Percentiles rank a stretch among this genome's conserved stretches.
Evolutionary conservation across 2,113 vertebrate genomes (phyloP).

Genomic region (Megaceryle torquata): DNA sequence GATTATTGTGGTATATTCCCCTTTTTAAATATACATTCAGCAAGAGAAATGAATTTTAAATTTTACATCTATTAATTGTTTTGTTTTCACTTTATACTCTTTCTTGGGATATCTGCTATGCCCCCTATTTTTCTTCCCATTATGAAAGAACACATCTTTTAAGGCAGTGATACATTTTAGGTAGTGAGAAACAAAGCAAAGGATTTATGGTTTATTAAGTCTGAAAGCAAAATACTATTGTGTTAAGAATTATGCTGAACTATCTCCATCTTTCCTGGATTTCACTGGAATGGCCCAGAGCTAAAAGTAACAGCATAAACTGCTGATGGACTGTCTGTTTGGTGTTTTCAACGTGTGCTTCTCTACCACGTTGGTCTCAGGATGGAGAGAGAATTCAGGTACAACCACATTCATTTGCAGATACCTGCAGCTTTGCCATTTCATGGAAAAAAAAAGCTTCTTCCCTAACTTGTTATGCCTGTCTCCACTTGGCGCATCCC

Average conservation of each 20-base stretch:
- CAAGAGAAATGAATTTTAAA: slow-evolving; percentile 24
- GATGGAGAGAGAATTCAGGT: neutral
- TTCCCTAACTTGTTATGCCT: neutral
- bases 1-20: slow-evolving; percentile 63
- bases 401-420: neutral
- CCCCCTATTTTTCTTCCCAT: neutral
- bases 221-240: neutral
- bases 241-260: neutral
- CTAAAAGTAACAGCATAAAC: neutral
- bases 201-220: neutral
- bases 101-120: neutral
- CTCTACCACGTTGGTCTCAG: neutral
- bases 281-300: neutral
- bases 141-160: neutral
- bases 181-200: slow-evolving; percentile 19
- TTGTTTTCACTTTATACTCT: neutral
- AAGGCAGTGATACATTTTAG: neutral
- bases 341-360: neutral
- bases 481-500: neutral
- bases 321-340: slow-evolving; percentile 3
- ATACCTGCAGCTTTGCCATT: neutral
- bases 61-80: neutral
- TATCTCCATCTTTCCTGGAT: neutral
- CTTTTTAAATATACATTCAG: slow-evolving; percentile 56
- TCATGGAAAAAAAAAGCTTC: neutral